A percentile compares a stretch with the other conserved stretches of the same genome.
phyloP scores from a whole-genome alignment of 1,140 invertebrate species.

The Agrilus planipennis region DNA sequence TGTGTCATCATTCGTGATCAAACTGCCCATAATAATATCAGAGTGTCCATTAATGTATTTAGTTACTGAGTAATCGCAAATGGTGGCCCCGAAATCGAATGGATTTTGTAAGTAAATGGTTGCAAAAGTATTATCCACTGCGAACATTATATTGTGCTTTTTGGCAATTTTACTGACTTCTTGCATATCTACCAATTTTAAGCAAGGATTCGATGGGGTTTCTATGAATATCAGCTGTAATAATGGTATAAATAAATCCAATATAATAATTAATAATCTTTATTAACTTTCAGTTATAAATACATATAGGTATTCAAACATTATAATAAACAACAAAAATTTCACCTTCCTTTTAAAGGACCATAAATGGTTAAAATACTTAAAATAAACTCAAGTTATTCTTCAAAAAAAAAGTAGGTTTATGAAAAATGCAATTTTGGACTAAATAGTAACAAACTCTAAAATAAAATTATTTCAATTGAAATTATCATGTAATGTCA shows the following conservation, averaged over 20 bases:
- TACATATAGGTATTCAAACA: too few relatives aligned
- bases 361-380: too few relatives aligned
- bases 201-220: constrained; percentile 92
- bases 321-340: too few relatives aligned
- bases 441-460: too few relatives aligned
- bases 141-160: constrained; percentile 61
- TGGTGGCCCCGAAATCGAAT: constrained; percentile 80
- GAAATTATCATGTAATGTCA: too few relatives aligned
- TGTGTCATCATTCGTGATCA: constrained; percentile 60
- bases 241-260: too few relatives aligned
- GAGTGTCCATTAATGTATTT: constrained; percentile 99
- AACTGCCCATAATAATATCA: constrained; percentile 94
- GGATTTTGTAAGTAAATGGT: constrained; percentile 93
- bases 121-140: constrained; percentile 96
- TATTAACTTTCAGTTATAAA: too few relatives aligned
- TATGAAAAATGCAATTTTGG: too few relatives aligned
- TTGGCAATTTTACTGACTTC: constrained; percentile 50
- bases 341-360: too few relatives aligned
- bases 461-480: too few relatives aligned
- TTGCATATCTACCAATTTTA: constrained; percentile 86
- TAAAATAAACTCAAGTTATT: too few relatives aligned
- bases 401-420: too few relatives aligned
- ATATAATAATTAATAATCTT: constrained; percentile 55
- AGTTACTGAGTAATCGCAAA: constrained; percentile 86
- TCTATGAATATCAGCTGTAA: constrained; percentile 89